Evolutionary conservation across 2,113 vertebrate genomes (phyloP).

Genomic region (Gobiocypris rarus): DNA sequence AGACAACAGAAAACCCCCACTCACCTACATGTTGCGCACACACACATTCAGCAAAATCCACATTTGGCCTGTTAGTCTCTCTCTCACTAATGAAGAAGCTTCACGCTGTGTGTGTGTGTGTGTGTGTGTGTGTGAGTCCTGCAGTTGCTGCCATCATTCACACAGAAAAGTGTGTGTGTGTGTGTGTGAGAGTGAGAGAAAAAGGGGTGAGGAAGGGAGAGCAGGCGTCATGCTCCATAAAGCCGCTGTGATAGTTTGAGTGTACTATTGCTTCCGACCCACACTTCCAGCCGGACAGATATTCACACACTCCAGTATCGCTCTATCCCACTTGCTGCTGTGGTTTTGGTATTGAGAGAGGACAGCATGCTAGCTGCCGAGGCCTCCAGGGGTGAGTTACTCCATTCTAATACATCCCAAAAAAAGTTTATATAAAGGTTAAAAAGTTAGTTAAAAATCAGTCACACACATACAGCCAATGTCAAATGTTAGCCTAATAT

Average conservation of each 20-base stretch:
- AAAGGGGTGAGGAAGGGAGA: constrained; percentile 39
- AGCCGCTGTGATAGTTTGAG: constrained; percentile 51
- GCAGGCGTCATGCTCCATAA: constrained; percentile 55
- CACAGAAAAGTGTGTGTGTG: constrained; percentile 8
- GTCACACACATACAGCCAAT: background rate
- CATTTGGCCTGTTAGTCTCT: constrained; percentile 79
- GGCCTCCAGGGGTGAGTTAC: constrained; percentile 74
- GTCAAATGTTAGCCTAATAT: background rate
- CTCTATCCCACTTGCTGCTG: background rate
- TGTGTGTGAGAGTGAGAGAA: constrained; percentile 36
- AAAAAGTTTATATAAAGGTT: constrained; percentile 1
- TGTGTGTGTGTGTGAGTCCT: constrained; percentile 66
- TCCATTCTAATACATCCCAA: background rate
- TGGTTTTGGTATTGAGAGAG: constrained; percentile 28
- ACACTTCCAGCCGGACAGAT: constrained; percentile 36
- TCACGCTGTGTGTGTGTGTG: constrained; percentile 64
- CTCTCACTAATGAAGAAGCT: constrained; percentile 68
- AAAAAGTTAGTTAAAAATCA: background rate
- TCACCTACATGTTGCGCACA: constrained; percentile 37
- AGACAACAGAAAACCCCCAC: constrained; percentile 38
- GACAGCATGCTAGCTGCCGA: constrained; percentile 59
- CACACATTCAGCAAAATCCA: constrained; percentile 56
- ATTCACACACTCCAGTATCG: background rate
- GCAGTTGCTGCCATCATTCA: constrained; percentile 81
- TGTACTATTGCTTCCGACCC: constrained; percentile 56